Evolutionary conservation across 2,797 vertebrate species (phyloP).

Genomic region (Cirrhinus molitorella): DNA sequence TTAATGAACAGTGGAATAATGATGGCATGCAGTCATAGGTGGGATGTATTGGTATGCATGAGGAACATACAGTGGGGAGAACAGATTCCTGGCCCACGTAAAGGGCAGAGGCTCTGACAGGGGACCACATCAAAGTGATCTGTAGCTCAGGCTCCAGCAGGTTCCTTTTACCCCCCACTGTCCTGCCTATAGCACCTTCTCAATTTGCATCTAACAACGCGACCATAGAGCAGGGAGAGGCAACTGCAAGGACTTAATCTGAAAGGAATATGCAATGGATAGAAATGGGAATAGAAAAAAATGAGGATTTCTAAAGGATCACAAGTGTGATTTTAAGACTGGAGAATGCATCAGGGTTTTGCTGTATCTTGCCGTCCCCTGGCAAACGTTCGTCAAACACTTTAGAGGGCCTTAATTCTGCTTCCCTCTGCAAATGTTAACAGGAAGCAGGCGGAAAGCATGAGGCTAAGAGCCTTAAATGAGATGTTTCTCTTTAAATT

Average conservation of each 20-base stretch:
- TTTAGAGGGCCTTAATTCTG: neutral
- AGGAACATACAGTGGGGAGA: neutral
- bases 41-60: conserved; percentile 29
- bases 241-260: neutral
- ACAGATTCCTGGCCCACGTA: conserved; percentile 20
- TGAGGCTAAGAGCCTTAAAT: conserved; percentile 19
- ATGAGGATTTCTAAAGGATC: neutral
- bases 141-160: conserved; percentile 15
- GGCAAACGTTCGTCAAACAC: neutral
- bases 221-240: neutral
- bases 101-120: conserved; percentile 43
- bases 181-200: neutral
- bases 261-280: neutral
- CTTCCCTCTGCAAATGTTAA: neutral
- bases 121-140: conserved; percentile 41
- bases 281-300: neutral
- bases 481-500: conserved; percentile 32
- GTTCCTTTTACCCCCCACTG: conserved; percentile 3
- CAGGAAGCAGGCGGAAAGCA: conserved; percentile 19
- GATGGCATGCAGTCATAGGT: conserved; percentile 10
- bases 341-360: no score
- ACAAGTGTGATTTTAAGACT: neutral
- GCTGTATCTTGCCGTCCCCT: neutral
- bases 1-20: neutral
- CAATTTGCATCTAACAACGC: conserved; percentile 27